These are phyloP conservation scores for Lepus oiostolus DNA, from an alignment of 2,797 vertebrate species.

Conservation along the genomic window DNA sequence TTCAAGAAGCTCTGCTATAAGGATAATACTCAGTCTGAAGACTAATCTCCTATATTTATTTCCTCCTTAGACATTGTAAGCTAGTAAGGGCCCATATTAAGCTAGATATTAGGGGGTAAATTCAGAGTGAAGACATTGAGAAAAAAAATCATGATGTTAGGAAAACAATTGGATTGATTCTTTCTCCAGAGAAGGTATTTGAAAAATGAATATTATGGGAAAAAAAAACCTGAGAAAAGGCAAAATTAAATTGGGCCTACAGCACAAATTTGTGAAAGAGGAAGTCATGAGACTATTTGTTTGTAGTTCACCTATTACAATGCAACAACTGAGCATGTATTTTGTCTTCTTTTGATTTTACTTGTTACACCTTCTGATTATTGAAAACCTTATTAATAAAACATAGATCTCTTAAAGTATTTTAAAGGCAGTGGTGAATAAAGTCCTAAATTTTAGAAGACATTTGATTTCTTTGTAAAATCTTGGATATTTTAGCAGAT, in stretches of 20 bases:
- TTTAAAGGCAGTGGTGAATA: constrained; percentile 49
- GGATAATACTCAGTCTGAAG: background rate
- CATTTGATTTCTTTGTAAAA: background rate
- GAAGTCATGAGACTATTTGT: background rate
- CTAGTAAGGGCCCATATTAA: background rate
- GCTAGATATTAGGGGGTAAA: constrained; percentile 9
- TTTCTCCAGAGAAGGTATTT: background rate
- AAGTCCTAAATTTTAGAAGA: constrained; percentile 13
- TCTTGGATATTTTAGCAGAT: constrained; percentile 19
- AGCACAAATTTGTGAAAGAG: constrained; percentile 1
- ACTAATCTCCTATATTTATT: constrained; percentile 39
- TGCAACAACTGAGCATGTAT: background rate
- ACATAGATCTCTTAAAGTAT: background rate
- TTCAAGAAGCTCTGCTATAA: constrained; percentile 34
- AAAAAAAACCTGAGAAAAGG: constrained; percentile 14
- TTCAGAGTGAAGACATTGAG: constrained; percentile 25
- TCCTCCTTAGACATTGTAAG: constrained; percentile 25
- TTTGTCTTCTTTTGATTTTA: background rate
- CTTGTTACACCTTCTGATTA: background rate
- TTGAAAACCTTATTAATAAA: constrained; percentile 42
- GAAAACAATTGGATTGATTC: constrained; percentile 12
- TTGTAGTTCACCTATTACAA: background rate
- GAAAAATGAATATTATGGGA: constrained; percentile 35
- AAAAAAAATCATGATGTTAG: constrained; percentile 28
- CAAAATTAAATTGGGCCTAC: constrained; percentile 51